Conservation (phyloP, 1,140 invertebrate species). For the Ridgeia piscesae region DNA sequence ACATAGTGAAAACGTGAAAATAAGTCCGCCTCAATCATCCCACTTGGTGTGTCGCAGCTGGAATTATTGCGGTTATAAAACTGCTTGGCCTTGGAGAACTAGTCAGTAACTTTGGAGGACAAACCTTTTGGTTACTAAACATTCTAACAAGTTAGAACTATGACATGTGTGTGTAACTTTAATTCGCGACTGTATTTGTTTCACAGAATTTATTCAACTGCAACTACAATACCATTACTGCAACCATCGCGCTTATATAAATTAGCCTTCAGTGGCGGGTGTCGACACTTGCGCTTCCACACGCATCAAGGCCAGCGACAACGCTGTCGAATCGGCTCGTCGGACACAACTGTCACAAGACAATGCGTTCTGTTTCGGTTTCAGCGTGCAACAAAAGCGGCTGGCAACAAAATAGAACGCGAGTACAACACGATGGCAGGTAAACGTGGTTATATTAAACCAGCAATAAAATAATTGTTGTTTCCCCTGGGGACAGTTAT, state of each 20-base stretch:
- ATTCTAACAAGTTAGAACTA: background rate
- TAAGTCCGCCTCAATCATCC: background rate
- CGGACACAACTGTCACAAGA: too few species aligned
- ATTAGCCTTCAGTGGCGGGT: background rate
- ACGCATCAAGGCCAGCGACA: too few species aligned
- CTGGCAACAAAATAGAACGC: too few species aligned
- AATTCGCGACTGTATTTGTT: background rate
- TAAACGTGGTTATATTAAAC: too few species aligned
- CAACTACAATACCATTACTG: background rate
- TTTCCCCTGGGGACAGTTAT: too few species aligned
- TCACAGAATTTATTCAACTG: background rate
- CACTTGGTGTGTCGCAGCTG: background rate
- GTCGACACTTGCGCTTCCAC: background rate
- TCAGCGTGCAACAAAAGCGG: too few species aligned
- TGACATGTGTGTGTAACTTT: background rate
- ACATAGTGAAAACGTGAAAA: background rate
- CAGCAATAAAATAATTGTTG: too few species aligned
- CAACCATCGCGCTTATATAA: background rate
- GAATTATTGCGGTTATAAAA: background rate
- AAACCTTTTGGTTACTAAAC: background rate
- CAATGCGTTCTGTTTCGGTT: too few species aligned
- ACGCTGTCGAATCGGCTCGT: too few species aligned
- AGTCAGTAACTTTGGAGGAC: too few species aligned
- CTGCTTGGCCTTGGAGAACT: too few species aligned
- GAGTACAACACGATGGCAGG: too few species aligned